Evolutionary conservation across 2,797 vertebrate genomes (phyloP).

Genomic region (Myoxocephalus aenaeus): DNA sequence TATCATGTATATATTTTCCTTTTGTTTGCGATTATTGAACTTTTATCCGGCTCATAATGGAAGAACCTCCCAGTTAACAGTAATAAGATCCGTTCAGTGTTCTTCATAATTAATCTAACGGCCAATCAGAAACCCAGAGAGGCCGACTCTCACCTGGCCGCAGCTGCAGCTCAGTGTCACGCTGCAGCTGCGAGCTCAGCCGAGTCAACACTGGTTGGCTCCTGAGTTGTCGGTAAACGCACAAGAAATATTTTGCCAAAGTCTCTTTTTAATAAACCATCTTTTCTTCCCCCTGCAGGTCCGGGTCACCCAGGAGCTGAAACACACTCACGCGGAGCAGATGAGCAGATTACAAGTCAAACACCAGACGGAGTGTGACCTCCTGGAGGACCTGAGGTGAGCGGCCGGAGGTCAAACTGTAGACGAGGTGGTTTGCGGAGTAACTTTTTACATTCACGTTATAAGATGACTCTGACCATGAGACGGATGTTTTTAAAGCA

Average conservation of each 20-base stretch:
- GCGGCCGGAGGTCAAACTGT: slow-evolving; percentile 41
- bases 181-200: slow-evolving; percentile 8
- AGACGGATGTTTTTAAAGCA: background rate
- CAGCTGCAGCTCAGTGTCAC: background rate
- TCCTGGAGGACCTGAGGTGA: slow-evolving; percentile 98
- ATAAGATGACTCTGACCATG: no score
- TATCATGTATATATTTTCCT: background rate
- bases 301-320: slow-evolving; percentile 97
- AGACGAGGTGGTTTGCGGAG: background rate
- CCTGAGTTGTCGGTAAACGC: background rate
- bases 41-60: background rate
- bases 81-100: background rate
- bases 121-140: slow-evolving; percentile 35
- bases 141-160: slow-evolving; percentile 15
- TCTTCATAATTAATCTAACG: slow-evolving; percentile 14
- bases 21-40: background rate
- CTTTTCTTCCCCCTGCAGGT: slow-evolving; percentile 82
- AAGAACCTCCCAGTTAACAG: slow-evolving; percentile 1
- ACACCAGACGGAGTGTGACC: slow-evolving; percentile 96
- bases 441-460: no score
- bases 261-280: background rate
- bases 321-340: slow-evolving; percentile 94
- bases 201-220: slow-evolving; percentile 11
- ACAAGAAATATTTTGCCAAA: background rate
- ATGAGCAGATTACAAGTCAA: slow-evolving; percentile 94